Percentiles rank a stretch among this genome's conserved stretches.
Evolutionary conservation across 1,140 invertebrate genomes (phyloP).

Genomic region (Phocides pigmalion): DNA sequence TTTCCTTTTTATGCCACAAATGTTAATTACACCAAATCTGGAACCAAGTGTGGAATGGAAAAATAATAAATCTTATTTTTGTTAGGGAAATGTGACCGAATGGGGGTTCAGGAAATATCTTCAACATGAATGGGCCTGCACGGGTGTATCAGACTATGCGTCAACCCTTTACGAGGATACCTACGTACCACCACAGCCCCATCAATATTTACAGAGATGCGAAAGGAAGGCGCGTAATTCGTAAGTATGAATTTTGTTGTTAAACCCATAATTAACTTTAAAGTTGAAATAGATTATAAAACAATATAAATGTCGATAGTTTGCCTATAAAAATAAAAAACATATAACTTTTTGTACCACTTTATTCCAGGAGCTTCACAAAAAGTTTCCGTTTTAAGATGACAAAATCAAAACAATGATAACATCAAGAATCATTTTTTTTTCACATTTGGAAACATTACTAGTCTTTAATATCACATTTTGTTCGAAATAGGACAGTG

Average conservation of each 20-base stretch:
- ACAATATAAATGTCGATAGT: too few relatives aligned
- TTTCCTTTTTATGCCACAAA: too few relatives aligned
- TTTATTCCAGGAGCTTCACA: slow-evolving; percentile 82
- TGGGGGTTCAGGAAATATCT: slow-evolving; percentile 66
- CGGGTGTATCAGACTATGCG: slow-evolving; percentile 64
- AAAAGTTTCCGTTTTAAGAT: slow-evolving; percentile 78
- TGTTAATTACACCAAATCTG: too few relatives aligned
- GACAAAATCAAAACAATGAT: slow-evolving; percentile 81
- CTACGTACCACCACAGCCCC: slow-evolving; percentile 54
- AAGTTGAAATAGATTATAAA: too few relatives aligned
- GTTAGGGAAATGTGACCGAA: slow-evolving; percentile 69
- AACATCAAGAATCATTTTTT: slow-evolving; percentile 83
- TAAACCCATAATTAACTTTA: too few relatives aligned
- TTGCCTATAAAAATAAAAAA: slow-evolving; percentile 38
- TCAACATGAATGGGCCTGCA: slow-evolving; percentile 70
- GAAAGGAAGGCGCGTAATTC: slow-evolving; percentile 66
- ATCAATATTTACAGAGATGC: slow-evolving; percentile 61
- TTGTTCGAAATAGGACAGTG: slow-evolving; percentile 78
- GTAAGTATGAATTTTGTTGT: slow-evolving; percentile 48
- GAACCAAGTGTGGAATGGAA: too few relatives aligned
- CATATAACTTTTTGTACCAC: slow-evolving; percentile 43
- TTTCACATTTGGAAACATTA: slow-evolving; percentile 70
- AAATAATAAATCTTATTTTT: background rate
- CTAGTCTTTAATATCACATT: slow-evolving; percentile 83
- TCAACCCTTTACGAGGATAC: slow-evolving; percentile 67